Percentiles rank a stretch among this genome's conserved stretches.
Evolutionary conservation across 2,797 vertebrate species (phyloP).

Genomic region (Sparidentex hasta): DNA sequence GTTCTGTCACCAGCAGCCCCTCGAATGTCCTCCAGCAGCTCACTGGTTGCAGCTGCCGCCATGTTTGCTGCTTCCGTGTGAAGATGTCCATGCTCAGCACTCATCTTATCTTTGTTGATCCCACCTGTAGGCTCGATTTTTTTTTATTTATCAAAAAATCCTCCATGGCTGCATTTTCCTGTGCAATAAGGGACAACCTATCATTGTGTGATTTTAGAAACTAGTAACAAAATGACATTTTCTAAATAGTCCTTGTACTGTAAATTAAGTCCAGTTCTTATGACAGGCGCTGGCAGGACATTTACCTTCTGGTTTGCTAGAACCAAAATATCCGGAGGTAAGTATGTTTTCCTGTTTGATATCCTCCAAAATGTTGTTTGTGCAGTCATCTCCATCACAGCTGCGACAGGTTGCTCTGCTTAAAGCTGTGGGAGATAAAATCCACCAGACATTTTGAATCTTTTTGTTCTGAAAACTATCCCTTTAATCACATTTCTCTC

Average conservation of each 20-base stretch:
- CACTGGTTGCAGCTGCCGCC: slow-evolving; percentile 61
- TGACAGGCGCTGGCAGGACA: no score
- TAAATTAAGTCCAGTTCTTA: no score
- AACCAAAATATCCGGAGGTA: slow-evolving; percentile 69
- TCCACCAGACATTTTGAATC: background rate
- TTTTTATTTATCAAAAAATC: no score
- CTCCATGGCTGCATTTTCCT: slow-evolving; percentile 84
- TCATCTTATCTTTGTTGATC: slow-evolving; percentile 72
- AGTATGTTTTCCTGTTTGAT: slow-evolving; percentile 44
- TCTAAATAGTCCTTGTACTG: no score
- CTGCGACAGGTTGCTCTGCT: slow-evolving; percentile 64
- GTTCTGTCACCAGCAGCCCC: slow-evolving; percentile 55
- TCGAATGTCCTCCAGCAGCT: slow-evolving; percentile 68
- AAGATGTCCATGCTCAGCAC: slow-evolving; percentile 55
- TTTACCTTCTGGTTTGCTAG: background rate
- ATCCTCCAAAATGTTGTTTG: slow-evolving; percentile 67
- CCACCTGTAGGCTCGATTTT: slow-evolving; percentile 57
- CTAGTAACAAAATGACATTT: no score
- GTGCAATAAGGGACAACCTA: background rate
- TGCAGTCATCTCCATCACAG: slow-evolving; percentile 65
- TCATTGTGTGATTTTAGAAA: no score
- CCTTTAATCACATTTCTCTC: background rate
- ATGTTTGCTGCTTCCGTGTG: slow-evolving; percentile 61
- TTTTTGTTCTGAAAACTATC: background rate
- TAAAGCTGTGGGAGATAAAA: slow-evolving; percentile 36